These are phyloP conservation scores for Apocrypta bakeri DNA, from an alignment of 1,140 invertebrate genomes.

Conservation along the genomic window DNA sequence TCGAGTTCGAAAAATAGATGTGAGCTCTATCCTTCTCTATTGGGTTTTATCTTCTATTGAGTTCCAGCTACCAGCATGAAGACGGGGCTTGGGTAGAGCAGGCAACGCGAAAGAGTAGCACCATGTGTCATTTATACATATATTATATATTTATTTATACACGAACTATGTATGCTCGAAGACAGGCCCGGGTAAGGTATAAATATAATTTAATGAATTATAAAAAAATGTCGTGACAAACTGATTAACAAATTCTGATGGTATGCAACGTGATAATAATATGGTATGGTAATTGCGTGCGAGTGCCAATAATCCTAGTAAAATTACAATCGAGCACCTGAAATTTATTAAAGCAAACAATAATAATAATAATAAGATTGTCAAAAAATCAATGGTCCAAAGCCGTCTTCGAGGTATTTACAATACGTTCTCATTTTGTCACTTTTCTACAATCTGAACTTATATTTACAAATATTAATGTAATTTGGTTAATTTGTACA, in stretches of 20 bases:
- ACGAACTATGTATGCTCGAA: conserved; percentile 5
- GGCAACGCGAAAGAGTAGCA: conserved; percentile 19
- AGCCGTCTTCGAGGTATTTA: conserved; percentile 35
- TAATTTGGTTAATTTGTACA: neutral
- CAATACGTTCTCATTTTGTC: conserved; percentile 14
- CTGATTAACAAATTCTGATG: neutral
- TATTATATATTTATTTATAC: no score
- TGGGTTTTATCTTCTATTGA: neutral
- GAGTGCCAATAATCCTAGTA: neutral
- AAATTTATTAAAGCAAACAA: conserved; percentile 38
- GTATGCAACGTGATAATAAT: neutral
- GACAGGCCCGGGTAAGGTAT: neutral
- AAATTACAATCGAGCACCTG: conserved; percentile 21
- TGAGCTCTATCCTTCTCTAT: neutral
- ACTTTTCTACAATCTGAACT: neutral
- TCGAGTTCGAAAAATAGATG: neutral
- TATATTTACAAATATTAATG: conserved; percentile 25
- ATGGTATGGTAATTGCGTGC: neutral
- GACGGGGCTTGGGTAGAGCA: conserved; percentile 42
- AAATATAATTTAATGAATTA: neutral
- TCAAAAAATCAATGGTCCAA: neutral
- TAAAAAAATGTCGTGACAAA: neutral
- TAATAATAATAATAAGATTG: neutral
- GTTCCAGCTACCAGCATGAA: conserved; percentile 6
- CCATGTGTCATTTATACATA: no score